phyloP scores from a whole-genome alignment of 2,113 vertebrate species.

The Ardeotis arabs region DNA sequence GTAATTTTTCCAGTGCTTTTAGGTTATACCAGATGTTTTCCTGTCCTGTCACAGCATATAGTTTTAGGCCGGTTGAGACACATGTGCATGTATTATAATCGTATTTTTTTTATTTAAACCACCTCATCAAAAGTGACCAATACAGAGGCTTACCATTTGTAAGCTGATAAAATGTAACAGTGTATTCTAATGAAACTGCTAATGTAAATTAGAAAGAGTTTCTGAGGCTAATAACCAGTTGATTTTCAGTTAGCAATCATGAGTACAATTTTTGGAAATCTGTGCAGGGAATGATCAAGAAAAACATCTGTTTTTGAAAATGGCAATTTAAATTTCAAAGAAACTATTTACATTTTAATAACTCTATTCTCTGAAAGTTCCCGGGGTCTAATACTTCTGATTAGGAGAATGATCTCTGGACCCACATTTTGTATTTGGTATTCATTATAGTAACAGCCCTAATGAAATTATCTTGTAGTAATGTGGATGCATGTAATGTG shows the following conservation, averaged over 20 bases:
- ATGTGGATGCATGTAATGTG: not conserved
- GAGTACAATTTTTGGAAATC: not conserved
- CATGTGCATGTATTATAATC: not conserved
- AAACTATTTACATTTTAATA: conserved; percentile 38
- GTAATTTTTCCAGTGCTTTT: not conserved
- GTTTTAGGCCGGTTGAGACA: not conserved
- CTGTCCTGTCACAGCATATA: not conserved
- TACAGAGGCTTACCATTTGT: not conserved
- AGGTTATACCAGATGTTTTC: not conserved
- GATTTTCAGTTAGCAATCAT: not conserved
- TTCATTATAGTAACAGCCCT: conserved; percentile 12
- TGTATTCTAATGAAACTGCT: not conserved
- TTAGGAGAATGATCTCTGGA: conserved; percentile 34
- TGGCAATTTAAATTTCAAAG: conserved; percentile 30
- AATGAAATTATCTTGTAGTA: conserved; percentile 47
- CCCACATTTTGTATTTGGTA: not conserved
- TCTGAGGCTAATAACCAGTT: not conserved
- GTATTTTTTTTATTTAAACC: not conserved
- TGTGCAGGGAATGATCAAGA: not conserved
- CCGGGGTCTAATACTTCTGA: conserved; percentile 11
- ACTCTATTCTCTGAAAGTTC: conserved; percentile 2
- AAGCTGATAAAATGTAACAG: not conserved
- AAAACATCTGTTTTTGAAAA: conserved; percentile 24
- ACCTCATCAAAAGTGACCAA: not conserved
- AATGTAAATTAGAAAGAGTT: not conserved